A percentile compares a stretch with the other conserved stretches of the same genome.
These are phyloP conservation scores for Sternarchorhynchus goeldii DNA, from an alignment of 2,797 vertebrate genomes.

Conservation along the genomic window DNA sequence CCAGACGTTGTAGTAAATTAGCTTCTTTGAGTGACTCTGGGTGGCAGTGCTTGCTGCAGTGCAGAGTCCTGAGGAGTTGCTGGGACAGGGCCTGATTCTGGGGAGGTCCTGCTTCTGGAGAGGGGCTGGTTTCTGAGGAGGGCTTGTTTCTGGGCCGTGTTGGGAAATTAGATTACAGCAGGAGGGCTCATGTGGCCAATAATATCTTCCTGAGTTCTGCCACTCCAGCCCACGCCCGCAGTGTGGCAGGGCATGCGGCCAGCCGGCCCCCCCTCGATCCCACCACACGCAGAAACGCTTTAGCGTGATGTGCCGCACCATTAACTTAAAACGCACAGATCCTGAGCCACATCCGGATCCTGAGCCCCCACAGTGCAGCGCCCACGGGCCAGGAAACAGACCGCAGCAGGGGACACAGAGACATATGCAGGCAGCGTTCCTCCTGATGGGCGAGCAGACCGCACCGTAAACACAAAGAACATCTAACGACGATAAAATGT, in stretches of 20 bases:
- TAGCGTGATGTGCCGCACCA: conserved; percentile 13
- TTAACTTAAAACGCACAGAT: conserved; percentile 11
- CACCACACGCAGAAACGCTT: conserved; percentile 48
- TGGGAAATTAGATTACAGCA: conserved; percentile 58
- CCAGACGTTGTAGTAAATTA: conserved; percentile 9
- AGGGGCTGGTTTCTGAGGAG: background rate
- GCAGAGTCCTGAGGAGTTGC: background rate
- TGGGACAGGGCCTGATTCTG: conserved; percentile 39
- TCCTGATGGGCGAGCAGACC: conserved; percentile 10
- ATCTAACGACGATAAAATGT: conserved; percentile 30
- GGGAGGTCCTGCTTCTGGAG: background rate
- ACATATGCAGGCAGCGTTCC: conserved; percentile 10
- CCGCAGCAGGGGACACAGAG: conserved; percentile 31
- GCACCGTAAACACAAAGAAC: conserved; percentile 16
- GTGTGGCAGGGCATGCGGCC: conserved; percentile 50
- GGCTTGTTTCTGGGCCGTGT: conserved; percentile 52
- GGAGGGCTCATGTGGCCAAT: conserved; percentile 61
- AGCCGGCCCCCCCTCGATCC: conserved; percentile 51
- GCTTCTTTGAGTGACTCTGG: background rate
- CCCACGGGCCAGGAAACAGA: conserved; percentile 27
- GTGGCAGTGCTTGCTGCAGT: no score
- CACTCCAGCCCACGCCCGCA: conserved; percentile 43
- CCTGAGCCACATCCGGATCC: conserved; percentile 3
- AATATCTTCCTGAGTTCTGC: conserved; percentile 47
- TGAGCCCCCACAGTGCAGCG: background rate